These are phyloP conservation scores for Halesus radiatus DNA, from an alignment of 1,140 invertebrate species.

Conservation along the genomic window DNA sequence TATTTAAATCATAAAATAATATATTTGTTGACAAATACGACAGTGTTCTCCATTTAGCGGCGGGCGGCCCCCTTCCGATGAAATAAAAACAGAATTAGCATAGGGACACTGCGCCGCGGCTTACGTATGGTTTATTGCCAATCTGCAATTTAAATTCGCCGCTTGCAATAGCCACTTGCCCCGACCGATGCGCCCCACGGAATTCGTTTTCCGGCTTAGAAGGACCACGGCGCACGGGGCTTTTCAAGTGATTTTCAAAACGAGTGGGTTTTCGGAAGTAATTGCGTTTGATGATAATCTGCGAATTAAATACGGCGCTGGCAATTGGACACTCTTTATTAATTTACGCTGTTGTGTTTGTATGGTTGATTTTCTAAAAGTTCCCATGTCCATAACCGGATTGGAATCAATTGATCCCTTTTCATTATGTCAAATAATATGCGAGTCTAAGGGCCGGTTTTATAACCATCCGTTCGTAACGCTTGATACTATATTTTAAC, in stretches of 20 bases:
- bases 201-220: conserved; percentile 17
- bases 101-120: background rate
- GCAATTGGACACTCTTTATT: no score
- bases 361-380: no score
- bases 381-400: no score
- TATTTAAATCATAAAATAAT: no score
- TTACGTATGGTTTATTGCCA: conserved; percentile 21
- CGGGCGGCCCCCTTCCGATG: background rate
- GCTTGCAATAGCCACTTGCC: background rate
- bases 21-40: no score
- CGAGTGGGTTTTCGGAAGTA: background rate
- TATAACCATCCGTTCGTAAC: no score
- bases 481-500: no score
- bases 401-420: no score
- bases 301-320: no score
- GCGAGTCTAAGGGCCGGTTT: no score
- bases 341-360: no score
- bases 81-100: conserved; percentile 29
- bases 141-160: conserved; percentile 19
- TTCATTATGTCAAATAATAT: no score
- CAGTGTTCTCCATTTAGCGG: background rate
- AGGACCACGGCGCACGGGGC: background rate
- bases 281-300: background rate
- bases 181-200: background rate
- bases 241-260: background rate